Percentiles rank a stretch among this genome's conserved stretches.
These are phyloP conservation scores for Monomorium pharaonis DNA, from an alignment of 1,140 invertebrate genomes.

Conservation along the genomic window DNA sequence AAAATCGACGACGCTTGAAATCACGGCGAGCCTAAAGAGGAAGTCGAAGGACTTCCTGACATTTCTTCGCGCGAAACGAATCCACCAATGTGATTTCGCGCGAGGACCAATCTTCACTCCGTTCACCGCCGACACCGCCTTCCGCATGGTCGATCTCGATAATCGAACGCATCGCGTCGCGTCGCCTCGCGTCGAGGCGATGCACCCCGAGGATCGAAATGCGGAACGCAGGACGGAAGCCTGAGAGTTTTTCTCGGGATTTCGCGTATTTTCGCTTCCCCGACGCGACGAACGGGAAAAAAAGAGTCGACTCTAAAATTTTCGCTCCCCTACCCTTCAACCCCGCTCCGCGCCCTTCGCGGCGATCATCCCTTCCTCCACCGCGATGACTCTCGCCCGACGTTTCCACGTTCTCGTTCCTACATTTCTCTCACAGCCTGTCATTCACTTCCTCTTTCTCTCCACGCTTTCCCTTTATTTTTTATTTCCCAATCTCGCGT, in stretches of 20 bases:
- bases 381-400: background rate
- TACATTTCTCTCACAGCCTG: conserved; percentile 7
- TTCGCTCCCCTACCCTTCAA: background rate
- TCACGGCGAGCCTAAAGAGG: background rate
- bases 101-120: conserved; percentile 1
- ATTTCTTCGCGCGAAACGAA: background rate
- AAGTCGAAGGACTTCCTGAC: conserved; percentile 1
- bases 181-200: background rate
- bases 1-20: conserved; percentile 9
- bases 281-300: background rate
- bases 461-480: background rate
- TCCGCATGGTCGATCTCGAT: conserved; percentile 26
- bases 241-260: background rate
- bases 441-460: background rate
- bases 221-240: background rate
- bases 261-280: conserved; percentile 11
- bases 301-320: conserved; percentile 1
- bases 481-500: background rate
- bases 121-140: background rate
- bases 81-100: conserved; percentile 29
- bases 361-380: background rate
- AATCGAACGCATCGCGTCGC: conserved; percentile 32
- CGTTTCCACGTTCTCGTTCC: background rate
- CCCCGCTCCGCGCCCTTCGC: background rate
- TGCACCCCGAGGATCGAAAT: conserved; percentile 16